These are phyloP conservation scores for Catocala sponsa DNA, from an alignment of 2,888 invertebrate genomes.

Conservation along the genomic window DNA sequence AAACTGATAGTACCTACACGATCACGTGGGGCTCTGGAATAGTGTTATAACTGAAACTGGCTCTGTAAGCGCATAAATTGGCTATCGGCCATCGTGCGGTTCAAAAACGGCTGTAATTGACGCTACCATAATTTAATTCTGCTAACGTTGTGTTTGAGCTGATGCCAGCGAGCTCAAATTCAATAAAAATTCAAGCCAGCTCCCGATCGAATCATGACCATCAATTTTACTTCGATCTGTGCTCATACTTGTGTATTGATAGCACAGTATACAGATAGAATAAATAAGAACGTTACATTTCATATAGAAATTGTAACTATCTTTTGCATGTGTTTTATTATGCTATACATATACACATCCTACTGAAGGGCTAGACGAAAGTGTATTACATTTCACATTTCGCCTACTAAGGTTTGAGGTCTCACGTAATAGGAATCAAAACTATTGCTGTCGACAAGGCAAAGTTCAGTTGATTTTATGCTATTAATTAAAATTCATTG, in stretches of 20 bases:
- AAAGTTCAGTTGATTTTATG: no score
- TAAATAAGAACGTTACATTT: conserved; percentile 6
- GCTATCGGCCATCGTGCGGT: conserved; percentile 79
- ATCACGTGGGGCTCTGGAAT: conserved; percentile 46
- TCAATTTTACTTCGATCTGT: conserved; percentile 63
- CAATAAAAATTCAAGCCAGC: conserved; percentile 77
- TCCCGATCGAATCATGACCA: conserved; percentile 59
- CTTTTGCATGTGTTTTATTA: no score
- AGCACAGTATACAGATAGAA: conserved; percentile 22
- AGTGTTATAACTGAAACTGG: conserved; percentile 61
- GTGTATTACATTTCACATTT: no score
- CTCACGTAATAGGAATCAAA: no score
- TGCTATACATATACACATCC: no score
- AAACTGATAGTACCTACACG: conserved; percentile 24
- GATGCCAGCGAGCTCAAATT: conserved; percentile 78
- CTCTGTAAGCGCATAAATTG: conserved; percentile 76
- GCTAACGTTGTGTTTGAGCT: conserved; percentile 84
- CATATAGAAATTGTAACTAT: no score
- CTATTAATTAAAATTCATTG: no score
- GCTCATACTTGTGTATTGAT: conserved; percentile 32
- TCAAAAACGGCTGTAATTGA: conserved; percentile 84
- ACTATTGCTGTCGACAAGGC: no score
- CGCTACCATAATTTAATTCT: conserved; percentile 82
- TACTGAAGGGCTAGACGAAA: no score
- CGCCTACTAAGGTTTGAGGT: no score